Conservation (phyloP, 2,888 invertebrate species). For the Oxytorus armatus region DNA sequence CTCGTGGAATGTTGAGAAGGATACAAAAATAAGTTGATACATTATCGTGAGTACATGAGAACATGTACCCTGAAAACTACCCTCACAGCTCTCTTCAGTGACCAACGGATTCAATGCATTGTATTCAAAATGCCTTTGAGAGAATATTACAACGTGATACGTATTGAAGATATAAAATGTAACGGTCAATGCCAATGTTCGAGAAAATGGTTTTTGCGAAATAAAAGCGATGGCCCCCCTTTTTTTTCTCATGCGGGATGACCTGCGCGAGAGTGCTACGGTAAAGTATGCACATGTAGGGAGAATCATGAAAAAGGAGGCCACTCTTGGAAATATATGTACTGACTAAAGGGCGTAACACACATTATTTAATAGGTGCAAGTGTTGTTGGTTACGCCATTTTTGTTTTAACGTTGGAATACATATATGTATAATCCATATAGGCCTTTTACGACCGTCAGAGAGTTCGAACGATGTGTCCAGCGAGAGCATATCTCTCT, state of each 20-base stretch:
- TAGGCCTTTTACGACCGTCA: slow-evolving; percentile 12
- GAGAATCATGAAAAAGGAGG: slow-evolving; percentile 13
- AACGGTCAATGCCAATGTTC: slow-evolving; percentile 42
- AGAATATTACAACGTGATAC: not conserved
- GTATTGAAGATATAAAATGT: slow-evolving; percentile 11
- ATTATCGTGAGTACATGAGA: slow-evolving; percentile 28
- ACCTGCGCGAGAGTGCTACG: not conserved
- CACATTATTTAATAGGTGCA: not conserved
- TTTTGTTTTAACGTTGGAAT: slow-evolving; percentile 1
- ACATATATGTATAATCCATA: not conserved
- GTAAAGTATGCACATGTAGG: not conserved
- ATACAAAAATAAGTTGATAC: slow-evolving; percentile 43
- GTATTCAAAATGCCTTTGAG: slow-evolving; percentile 9
- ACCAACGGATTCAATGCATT: slow-evolving; percentile 39
- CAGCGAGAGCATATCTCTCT: slow-evolving; percentile 16
- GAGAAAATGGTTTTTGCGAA: slow-evolving; percentile 11
- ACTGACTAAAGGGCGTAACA: not conserved
- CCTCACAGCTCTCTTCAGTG: slow-evolving; percentile 14
- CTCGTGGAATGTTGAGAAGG: slow-evolving; percentile 5
- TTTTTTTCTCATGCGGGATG: slow-evolving; percentile 9
- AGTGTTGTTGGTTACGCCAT: not conserved
- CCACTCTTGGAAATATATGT: slow-evolving; percentile 3
- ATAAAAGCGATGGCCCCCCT: slow-evolving; percentile 5
- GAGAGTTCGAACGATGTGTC: slow-evolving; percentile 12
- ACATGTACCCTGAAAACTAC: slow-evolving; percentile 9